Base-by-base conservation (phyloP, 2,797 vertebrate genomes). In the Sebastes steindachneri region DNA sequence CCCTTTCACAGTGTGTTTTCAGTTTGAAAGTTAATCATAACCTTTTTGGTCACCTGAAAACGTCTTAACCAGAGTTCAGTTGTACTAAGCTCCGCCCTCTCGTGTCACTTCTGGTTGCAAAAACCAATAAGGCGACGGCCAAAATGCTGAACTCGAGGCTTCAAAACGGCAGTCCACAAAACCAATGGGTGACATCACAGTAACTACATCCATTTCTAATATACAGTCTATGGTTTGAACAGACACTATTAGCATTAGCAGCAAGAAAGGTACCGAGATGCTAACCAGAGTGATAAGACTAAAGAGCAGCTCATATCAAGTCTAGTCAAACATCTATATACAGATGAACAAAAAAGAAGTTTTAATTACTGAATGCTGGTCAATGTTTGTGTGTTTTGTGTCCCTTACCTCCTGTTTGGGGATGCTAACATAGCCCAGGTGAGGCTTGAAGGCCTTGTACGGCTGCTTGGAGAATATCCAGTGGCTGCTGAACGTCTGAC, bases 381-480 rank as follows among this genome's bases (percentile, higher is more conserved):
- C 4, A 17, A 51, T 65, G 37, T 19, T 41, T n/a, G 25, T 59
- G 11, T 11, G 35, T 1, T 17, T 4, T 54, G 26, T 26, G 77
- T 23, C 68, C 9, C 97, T 98, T 96, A 99, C 98, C 97, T 99
- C 97, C 89, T 96, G 96, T 4, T 96, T 97, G 87, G 96, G 97
- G 79, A 99, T 95, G 79, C 97, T 98, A 79, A 97, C 87, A 63
- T 99, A 99, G 75, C 98, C 97, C 21, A 88, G 94, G 89, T 98
- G 98, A 78, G 96, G 96, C 79, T 96, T 97, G 90, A 94, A 94
- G 88, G 95, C 93, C 85, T 95, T 96, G 88, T 96, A 95, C 14
- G 94, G 93, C 37, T 92, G 94, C 31, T 96, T 95, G 82, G 97
- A 96, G 93, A 97, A 96, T 2, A 96, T 97, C 87, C 96, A 95